Percentiles rank a stretch among this genome's conserved stretches.
phyloP scores from a whole-genome alignment of 2,888 invertebrate species.

The Ramazzottius varieornatus region DNA sequence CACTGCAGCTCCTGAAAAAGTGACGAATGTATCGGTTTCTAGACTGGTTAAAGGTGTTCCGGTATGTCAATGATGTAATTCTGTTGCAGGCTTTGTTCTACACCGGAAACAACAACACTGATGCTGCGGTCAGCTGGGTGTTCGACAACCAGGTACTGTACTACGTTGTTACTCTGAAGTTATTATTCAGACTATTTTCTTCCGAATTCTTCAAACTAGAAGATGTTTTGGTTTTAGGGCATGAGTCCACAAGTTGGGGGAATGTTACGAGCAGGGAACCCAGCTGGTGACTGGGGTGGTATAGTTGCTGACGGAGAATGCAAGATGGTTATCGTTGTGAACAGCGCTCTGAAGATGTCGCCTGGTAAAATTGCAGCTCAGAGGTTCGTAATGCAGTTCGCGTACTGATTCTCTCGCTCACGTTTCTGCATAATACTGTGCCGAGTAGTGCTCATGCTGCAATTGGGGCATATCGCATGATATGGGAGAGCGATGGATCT shows the following conservation, averaged over 20 bases:
- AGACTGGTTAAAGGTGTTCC: too few relatives aligned
- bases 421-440: too few relatives aligned
- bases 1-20: too few relatives aligned
- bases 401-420: conserved; percentile 11
- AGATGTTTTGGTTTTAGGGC: neutral
- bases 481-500: too few relatives aligned
- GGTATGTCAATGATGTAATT: neutral
- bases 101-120: neutral
- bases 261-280: neutral
- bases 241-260: neutral
- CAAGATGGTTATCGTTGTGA: conserved; percentile 39
- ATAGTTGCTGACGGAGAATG: conserved; percentile 18
- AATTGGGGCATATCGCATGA: conserved; percentile 29
- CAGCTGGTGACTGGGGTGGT: neutral
- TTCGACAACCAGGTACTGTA: conserved; percentile 3
- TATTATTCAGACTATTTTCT: too few relatives aligned
- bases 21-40: too few relatives aligned
- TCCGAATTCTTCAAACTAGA: too few relatives aligned
- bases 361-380: conserved; percentile 34
- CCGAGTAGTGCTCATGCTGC: conserved; percentile 34
- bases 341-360: conserved; percentile 34
- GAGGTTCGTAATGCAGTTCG: too few relatives aligned
- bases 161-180: too few relatives aligned
- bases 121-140: neutral
- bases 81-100: neutral